Percentiles rank a stretch among this genome's conserved stretches.
phyloP scores from a whole-genome alignment of 2,113 vertebrate genomes.

The Geococcyx californianus region DNA sequence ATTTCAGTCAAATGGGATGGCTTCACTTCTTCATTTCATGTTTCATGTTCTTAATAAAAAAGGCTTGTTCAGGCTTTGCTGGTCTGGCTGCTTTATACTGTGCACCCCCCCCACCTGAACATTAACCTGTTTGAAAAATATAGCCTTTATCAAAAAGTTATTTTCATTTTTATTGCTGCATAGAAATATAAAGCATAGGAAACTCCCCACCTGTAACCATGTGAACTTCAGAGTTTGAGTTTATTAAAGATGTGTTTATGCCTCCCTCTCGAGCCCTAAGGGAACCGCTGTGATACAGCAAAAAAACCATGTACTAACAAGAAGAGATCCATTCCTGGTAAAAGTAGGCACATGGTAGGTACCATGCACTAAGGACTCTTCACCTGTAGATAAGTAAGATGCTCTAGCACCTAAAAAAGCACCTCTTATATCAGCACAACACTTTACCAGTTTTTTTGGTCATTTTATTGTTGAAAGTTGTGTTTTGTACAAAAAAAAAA shows the following conservation, averaged over 20 bases:
- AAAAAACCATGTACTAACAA: not conserved
- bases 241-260: not conserved
- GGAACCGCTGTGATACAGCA: too few relatives aligned
- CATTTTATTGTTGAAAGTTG: constrained; percentile 69
- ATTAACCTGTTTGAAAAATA: rapidly evolving
- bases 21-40: not conserved
- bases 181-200: not conserved
- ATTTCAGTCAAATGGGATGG: not conserved
- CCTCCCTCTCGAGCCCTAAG: not conserved
- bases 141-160: not conserved
- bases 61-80: constrained; percentile 8
- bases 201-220: not conserved
- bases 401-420: not conserved
- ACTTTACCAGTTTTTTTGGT: constrained; percentile 19
- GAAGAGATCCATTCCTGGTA: not conserved
- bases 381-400: not conserved
- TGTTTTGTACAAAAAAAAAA: constrained; percentile 77
- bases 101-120: not conserved
- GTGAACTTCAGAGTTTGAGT: not conserved
- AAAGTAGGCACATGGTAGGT: not conserved
- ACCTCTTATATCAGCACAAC: not conserved
- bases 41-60: constrained; percentile 46
- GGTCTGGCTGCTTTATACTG: constrained; percentile 8
- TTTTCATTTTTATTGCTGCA: not conserved
- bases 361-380: not conserved